A percentile compares a stretch with the other conserved stretches of the same genome.
phyloP scores from a whole-genome alignment of 2,113 vertebrate genomes.

The Stictonetta naevosa region DNA sequence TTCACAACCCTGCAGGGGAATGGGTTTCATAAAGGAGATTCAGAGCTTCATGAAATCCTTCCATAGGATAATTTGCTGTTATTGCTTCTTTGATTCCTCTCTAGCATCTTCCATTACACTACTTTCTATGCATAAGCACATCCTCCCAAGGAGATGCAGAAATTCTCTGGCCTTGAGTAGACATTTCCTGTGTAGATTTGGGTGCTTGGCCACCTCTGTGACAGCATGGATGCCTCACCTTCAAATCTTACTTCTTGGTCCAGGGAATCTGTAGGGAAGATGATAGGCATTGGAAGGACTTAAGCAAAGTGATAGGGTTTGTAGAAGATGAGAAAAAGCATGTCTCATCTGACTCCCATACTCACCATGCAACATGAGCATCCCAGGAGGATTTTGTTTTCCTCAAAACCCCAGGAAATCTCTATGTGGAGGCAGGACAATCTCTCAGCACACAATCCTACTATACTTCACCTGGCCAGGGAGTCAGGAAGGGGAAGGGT shows the following conservation, averaged over 20 bases:
- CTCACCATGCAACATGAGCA: no score
- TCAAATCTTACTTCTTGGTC: background rate
- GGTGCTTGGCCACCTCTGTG: background rate
- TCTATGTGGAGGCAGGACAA: background rate
- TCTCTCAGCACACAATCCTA: background rate
- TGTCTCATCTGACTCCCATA: background rate
- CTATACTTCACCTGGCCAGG: no score
- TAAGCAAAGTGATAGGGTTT: background rate
- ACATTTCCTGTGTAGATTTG: background rate
- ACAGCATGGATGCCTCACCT: background rate
- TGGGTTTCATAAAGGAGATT: background rate
- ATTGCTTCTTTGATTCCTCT: background rate
- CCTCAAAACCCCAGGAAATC: background rate
- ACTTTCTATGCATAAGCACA: background rate
- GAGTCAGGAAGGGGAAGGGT: background rate
- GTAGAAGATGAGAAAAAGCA: background rate
- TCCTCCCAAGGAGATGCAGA: background rate
- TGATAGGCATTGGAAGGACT: background rate
- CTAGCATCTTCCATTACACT: background rate
- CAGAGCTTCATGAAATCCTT: background rate
- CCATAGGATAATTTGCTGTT: background rate
- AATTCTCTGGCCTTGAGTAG: background rate
- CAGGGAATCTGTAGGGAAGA: background rate
- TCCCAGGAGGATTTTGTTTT: background rate
- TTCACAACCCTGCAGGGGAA: accelerated